These are phyloP conservation scores for Falco cherrug DNA, from an alignment of 2,797 vertebrate species.

Conservation along the genomic window DNA sequence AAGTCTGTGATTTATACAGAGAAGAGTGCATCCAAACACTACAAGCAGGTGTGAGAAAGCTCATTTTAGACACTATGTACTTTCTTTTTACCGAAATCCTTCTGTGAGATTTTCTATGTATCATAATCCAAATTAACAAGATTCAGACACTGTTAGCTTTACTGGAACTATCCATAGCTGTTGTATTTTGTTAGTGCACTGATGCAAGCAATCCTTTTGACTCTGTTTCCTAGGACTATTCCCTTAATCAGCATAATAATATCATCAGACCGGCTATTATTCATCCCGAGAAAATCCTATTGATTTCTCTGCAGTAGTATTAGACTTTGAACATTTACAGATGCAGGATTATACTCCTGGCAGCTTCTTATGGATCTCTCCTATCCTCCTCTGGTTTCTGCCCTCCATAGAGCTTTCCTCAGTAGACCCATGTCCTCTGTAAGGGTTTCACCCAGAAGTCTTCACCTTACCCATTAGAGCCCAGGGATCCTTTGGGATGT, in stretches of 20 bases:
- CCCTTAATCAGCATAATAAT: slow-evolving; percentile 35
- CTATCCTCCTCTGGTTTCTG: background rate
- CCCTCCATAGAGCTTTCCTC: background rate
- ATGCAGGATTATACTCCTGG: slow-evolving; percentile 45
- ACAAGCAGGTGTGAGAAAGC: background rate
- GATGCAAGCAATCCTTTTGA: background rate
- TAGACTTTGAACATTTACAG: slow-evolving; percentile 38
- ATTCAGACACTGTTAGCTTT: background rate
- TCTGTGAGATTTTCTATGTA: background rate
- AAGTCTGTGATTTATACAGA: background rate
- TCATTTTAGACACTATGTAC: background rate
- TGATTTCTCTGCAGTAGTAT: slow-evolving; percentile 23
- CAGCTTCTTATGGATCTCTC: slow-evolving; percentile 45
- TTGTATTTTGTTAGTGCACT: background rate
- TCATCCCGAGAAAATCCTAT: slow-evolving; percentile 39
- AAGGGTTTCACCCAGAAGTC: background rate
- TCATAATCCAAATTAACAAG: background rate
- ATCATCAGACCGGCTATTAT: slow-evolving; percentile 6
- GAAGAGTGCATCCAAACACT: background rate
- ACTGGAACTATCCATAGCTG: background rate
- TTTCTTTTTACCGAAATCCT: background rate
- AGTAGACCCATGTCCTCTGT: background rate
- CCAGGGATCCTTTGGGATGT: background rate
- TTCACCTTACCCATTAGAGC: background rate
- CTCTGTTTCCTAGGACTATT: background rate